These are phyloP conservation scores for Drosophila affinis DNA, from an alignment of 2,888 invertebrate species.

Conservation along the genomic window DNA sequence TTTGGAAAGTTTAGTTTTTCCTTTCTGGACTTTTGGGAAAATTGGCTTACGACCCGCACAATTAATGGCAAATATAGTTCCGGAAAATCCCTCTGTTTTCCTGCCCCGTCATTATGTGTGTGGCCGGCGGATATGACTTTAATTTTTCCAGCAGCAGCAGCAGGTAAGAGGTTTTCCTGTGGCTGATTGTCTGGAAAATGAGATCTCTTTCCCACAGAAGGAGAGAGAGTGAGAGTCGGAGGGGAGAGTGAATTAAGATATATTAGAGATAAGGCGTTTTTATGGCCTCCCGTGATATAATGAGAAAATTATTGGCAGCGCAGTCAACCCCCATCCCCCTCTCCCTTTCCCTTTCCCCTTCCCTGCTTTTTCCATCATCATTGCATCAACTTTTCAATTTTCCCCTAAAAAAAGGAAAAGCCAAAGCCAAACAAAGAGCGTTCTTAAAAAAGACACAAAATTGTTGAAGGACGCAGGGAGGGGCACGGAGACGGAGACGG, in stretches of 20 bases:
- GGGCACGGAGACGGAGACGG: background rate
- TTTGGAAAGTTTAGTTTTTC: constrained; percentile 49
- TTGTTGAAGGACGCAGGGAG: constrained; percentile 33
- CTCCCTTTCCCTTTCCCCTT: background rate
- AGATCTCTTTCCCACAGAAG: background rate
- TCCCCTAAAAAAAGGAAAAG: constrained; percentile 18
- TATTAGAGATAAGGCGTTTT: constrained; percentile 60
- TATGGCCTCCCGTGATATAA: constrained; percentile 58
- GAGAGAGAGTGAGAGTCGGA: constrained; percentile 2
- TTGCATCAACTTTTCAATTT: constrained; percentile 71
- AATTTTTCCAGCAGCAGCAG: constrained; percentile 39
- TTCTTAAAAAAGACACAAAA: constrained; percentile 73
- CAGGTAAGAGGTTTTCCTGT: constrained; percentile 49
- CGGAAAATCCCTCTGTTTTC: constrained; percentile 10
- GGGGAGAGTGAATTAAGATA: constrained; percentile 39
- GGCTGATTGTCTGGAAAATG: constrained; percentile 71
- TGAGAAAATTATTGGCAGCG: constrained; percentile 68
- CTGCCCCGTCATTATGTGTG: constrained; percentile 52
- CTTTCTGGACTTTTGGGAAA: constrained; percentile 45
- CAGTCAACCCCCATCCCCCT: constrained; percentile 22
- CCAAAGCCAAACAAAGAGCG: constrained; percentile 55
- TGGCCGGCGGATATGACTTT: constrained; percentile 20
- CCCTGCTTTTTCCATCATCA: background rate
- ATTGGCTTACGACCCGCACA: constrained; percentile 56
- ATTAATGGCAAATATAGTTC: constrained; percentile 50